These are phyloP conservation scores for Barypeithes pellucidus DNA, from an alignment of 2,888 invertebrate genomes.

Conservation along the genomic window DNA sequence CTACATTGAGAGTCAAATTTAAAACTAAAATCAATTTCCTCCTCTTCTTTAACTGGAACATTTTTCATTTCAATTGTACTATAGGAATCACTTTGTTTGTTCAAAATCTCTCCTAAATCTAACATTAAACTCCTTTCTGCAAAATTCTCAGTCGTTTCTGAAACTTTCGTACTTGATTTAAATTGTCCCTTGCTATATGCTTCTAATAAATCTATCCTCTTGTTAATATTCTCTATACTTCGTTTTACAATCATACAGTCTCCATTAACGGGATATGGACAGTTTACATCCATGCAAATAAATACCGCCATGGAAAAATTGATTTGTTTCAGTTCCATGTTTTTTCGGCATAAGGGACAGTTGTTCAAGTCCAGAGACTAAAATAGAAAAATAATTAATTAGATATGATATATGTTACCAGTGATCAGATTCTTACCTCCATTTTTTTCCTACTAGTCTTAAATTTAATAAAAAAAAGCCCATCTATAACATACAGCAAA, in stretches of 20 bases:
- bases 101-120: conserved; percentile 32
- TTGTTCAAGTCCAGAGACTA: conserved; percentile 14
- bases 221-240: conserved; percentile 54
- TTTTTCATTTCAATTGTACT: neutral
- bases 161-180: neutral
- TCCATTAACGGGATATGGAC: conserved; percentile 57
- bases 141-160: neutral
- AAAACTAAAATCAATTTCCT: neutral
- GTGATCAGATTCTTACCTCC: conserved; percentile 13
- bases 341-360: conserved; percentile 57
- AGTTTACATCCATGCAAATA: conserved; percentile 57
- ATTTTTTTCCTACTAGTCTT: neutral
- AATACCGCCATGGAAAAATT: conserved; percentile 57
- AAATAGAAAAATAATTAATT: neutral
- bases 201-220: conserved; percentile 28
- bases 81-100: neutral
- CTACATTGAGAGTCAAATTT: neutral
- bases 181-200: conserved; percentile 27
- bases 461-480: too few species aligned
- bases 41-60: conserved; percentile 1
- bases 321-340: conserved; percentile 57
- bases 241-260: conserved; percentile 56
- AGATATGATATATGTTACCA: neutral
- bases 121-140: conserved; percentile 17
- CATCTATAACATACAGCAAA: too few species aligned